These are phyloP conservation scores for Micropterix aruncella DNA, from an alignment of 2,888 invertebrate species.

Conservation along the genomic window DNA sequence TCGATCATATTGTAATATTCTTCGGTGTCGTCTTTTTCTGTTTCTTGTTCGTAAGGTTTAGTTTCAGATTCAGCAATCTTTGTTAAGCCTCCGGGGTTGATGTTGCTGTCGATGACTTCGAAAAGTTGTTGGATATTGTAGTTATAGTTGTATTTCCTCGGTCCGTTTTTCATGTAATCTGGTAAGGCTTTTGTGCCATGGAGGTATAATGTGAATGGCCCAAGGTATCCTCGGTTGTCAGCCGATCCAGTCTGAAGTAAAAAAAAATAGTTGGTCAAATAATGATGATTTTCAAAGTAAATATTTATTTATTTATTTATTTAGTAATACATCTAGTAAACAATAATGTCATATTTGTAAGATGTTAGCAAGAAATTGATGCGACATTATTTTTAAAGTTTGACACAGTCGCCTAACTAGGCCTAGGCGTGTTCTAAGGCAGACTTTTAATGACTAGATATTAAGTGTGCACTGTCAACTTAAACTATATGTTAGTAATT, in stretches of 20 bases:
- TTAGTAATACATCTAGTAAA: too few relatives aligned
- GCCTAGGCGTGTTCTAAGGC: too few relatives aligned
- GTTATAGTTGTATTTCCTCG: conserved; percentile 36
- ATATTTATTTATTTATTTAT: conserved; percentile 1
- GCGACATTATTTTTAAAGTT: too few relatives aligned
- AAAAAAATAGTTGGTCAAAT: conserved; percentile 1
- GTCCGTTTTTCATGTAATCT: conserved; percentile 41
- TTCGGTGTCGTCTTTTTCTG: not conserved
- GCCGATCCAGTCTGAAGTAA: conserved; percentile 26
- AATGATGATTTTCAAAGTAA: not conserved
- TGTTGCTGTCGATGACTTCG: not conserved
- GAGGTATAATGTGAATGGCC: conserved; percentile 42
- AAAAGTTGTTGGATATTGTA: conserved; percentile 24
- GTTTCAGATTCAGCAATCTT: not conserved
- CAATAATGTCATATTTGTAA: too few relatives aligned
- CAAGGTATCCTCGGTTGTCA: conserved; percentile 42
- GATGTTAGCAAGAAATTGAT: too few relatives aligned
- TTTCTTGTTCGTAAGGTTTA: not conserved
- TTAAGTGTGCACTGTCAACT: too few relatives aligned
- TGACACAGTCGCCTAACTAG: too few relatives aligned
- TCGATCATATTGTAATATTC: not conserved
- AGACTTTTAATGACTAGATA: too few relatives aligned
- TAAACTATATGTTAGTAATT: too few relatives aligned
- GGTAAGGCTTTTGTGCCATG: conserved; percentile 58
- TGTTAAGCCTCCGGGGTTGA: not conserved